Evolutionary conservation across 1,140 invertebrate genomes (phyloP).

Genomic region (Aphis gossypii): DNA sequence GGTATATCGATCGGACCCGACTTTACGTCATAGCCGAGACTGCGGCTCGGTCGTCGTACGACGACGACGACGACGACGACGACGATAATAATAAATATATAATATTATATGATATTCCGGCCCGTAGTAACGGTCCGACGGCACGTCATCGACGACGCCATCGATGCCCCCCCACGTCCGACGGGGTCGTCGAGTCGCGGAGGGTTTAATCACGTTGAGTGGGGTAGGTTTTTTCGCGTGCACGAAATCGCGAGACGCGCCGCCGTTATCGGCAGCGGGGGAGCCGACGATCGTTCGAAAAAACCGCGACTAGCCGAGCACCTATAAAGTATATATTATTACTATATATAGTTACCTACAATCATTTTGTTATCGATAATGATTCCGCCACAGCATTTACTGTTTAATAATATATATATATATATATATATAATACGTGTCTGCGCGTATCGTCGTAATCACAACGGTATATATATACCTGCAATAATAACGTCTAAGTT

Average conservation of each 20-base stretch:
- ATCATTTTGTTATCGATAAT: background rate
- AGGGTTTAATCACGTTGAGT: conserved; percentile 1
- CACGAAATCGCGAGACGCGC: background rate
- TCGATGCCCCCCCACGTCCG: background rate
- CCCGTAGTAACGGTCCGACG: conserved; percentile 11
- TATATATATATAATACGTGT: background rate
- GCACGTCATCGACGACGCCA: conserved; percentile 23
- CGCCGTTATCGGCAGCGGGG: background rate
- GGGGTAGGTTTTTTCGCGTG: background rate
- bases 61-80: background rate
- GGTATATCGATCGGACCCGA: background rate
- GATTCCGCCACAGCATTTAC: background rate
- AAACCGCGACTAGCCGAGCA: background rate
- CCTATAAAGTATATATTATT: too few relatives aligned
- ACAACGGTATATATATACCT: background rate
- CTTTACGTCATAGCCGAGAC: background rate
- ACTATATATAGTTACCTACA: background rate
- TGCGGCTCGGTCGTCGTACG: too few relatives aligned
- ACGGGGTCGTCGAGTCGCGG: background rate
- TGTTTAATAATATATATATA: background rate
- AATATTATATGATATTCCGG: too few relatives aligned
- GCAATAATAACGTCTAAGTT: background rate
- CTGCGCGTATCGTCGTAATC: background rate
- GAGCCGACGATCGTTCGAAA: background rate
- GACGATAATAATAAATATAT: too few relatives aligned